Evolutionary conservation across 2,888 invertebrate genomes (phyloP), one percentile per base, ranked within the genome.

Genomic region (Phyllotreta striolata): DNA sequence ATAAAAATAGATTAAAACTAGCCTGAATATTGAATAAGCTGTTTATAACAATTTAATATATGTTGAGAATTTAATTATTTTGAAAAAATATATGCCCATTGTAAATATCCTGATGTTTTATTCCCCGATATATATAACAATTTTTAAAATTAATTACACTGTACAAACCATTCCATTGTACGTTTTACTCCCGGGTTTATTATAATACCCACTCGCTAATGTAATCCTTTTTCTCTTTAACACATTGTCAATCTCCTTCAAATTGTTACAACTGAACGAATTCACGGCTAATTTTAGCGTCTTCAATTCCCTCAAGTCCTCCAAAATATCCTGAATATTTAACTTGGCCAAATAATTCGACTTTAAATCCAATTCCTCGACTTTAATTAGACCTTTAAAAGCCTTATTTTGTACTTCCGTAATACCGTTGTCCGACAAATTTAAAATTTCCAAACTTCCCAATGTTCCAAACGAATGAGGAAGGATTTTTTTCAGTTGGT

Each of bases 41-140:
- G 71, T 70, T 71, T 69, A 65, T 70, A 69, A 70, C 55, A 56
- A 68, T 69, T 71, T 39, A 40, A 35, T 56, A 54, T 72, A 67
- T 67, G 70, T 71, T 72, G 64, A 68, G 65, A 65, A 52, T 66
- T 62, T 62, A 56, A 57, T 68, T 66, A 62, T 64, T 66, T 67
- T 66, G 38, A 62, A 66, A 24, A 66, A 66, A 66, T 67, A 69
- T 67, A 64, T 49, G 67, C 67, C 34, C 46, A 51, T 52, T 58
- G 54, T 63, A 63, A 52, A 46, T 58, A 40, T 58, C 13, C 14
- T 44, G 39, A 37, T 46, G 57, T 37, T 38, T 52, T 58, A 57
- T 57, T 35, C 49, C 41, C 38, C 14, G 13, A 34, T 47, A 47
- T n/a, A 12, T 13, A n/a, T 35, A 46, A 13, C 37, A 34, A 43